Evolutionary conservation across 2,797 vertebrate species (phyloP).

Genomic region (Chromobotia macracanthus): DNA sequence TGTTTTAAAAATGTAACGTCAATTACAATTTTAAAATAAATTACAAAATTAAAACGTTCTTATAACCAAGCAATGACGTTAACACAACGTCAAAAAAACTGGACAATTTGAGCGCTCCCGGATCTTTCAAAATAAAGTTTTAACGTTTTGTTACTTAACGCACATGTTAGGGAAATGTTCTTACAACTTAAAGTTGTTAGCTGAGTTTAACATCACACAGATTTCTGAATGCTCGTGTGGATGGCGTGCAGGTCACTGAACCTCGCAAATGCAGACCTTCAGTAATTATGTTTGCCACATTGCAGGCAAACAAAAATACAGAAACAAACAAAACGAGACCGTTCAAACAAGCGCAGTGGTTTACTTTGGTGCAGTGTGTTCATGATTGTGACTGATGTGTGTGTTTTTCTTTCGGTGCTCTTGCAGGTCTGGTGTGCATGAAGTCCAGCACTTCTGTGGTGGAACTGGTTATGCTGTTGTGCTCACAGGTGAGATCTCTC

Average conservation of each 20-base stretch:
- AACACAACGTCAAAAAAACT: no score
- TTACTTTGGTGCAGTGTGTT: conserved; percentile 21
- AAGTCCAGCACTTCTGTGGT: conserved; percentile 98
- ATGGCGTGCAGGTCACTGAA: background rate
- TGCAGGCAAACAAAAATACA: conserved; percentile 1
- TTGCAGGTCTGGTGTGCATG: conserved; percentile 93
- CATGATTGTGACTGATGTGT: background rate
- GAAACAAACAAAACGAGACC: conserved; percentile 14
- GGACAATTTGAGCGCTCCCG: no score
- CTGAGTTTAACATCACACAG: no score
- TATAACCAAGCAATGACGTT: no score
- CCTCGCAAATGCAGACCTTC: background rate
- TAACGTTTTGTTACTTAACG: no score
- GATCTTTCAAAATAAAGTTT: no score
- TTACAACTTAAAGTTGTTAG: background rate
- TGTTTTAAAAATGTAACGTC: no score
- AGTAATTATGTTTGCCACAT: conserved; percentile 17
- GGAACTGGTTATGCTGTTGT: conserved; percentile 97
- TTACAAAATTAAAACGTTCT: no score
- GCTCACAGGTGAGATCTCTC: conserved; percentile 88
- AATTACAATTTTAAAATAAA: no score
- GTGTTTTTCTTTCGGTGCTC: background rate
- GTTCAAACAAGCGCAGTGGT: background rate
- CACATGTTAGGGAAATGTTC: no score
- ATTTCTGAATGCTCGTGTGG: background rate